These are phyloP conservation scores for Atlantisia rogersi DNA, from an alignment of 2,113 vertebrate genomes.

Conservation along the genomic window DNA sequence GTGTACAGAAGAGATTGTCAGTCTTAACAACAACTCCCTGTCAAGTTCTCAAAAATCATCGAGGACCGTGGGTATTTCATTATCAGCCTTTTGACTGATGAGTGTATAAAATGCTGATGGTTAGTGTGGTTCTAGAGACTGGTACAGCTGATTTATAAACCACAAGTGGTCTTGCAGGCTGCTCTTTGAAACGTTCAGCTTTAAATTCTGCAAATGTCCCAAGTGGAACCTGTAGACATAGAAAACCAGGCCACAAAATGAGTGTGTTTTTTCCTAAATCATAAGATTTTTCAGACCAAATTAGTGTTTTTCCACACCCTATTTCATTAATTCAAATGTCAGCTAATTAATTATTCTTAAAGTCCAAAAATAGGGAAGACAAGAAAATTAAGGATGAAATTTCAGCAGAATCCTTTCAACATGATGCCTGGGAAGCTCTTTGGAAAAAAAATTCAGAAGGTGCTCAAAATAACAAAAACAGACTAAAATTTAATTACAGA, in stretches of 20 bases:
- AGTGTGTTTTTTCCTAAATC: background rate
- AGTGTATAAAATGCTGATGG: background rate
- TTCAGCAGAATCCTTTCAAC: constrained; percentile 10
- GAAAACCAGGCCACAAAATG: background rate
- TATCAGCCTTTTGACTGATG: background rate
- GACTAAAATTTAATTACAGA: constrained; percentile 20
- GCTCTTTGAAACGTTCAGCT: background rate
- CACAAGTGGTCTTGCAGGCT: background rate
- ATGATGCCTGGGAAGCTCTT: background rate
- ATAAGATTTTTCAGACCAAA: background rate
- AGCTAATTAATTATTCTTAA: background rate
- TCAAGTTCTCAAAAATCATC: background rate
- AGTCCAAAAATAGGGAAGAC: background rate
- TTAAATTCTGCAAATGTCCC: background rate
- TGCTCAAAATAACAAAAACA: constrained; percentile 21
- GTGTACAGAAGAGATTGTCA: background rate
- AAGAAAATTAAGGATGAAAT: background rate
- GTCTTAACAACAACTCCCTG: background rate
- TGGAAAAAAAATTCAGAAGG: background rate
- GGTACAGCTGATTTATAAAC: background rate
- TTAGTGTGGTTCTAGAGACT: background rate
- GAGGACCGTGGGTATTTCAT: background rate
- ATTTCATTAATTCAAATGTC: background rate
- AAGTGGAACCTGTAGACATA: background rate
- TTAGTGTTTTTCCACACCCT: background rate